Percentiles rank a stretch among this genome's conserved stretches.
Evolutionary conservation across 1,140 invertebrate species (phyloP).

Genomic region (Cherax destructor): DNA sequence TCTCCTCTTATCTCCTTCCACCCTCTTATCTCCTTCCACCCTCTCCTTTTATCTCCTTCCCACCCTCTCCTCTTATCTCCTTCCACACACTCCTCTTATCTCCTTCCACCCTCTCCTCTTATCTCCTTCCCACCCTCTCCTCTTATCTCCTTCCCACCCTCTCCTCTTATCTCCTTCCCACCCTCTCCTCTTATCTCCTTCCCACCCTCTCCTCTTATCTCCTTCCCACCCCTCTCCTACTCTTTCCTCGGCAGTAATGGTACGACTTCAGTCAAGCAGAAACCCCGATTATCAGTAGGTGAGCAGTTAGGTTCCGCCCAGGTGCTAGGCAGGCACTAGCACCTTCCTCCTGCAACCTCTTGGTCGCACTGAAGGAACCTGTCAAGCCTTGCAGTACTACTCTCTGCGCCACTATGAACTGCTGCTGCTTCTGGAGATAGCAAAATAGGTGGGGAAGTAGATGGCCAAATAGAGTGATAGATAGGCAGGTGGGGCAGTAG

Average conservation of each 20-base stretch:
- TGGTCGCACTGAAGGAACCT: constrained; percentile 19
- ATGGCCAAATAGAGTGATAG: not conserved
- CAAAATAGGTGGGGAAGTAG: not conserved
- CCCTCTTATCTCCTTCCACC: no score
- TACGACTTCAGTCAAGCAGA: not conserved
- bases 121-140: no score
- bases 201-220: no score
- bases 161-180: not conserved
- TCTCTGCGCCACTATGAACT: not conserved
- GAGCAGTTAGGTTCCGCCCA: constrained; percentile 11
- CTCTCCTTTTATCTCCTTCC: no score
- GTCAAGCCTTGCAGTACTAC: not conserved
- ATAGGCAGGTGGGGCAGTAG: not conserved
- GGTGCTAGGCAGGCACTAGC: constrained; percentile 34
- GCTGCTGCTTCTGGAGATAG: not conserved
- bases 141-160: no score
- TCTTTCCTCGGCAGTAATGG: not conserved
- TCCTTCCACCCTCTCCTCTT: no score
- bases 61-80: no score
- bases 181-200: no score
- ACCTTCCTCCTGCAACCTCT: constrained; percentile 20
- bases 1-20: no score
- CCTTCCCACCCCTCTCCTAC: not conserved
- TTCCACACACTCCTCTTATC: no score
- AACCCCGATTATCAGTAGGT: not conserved